Conservation (phyloP, 2,888 invertebrate species). For the Biston betularia region DNA sequence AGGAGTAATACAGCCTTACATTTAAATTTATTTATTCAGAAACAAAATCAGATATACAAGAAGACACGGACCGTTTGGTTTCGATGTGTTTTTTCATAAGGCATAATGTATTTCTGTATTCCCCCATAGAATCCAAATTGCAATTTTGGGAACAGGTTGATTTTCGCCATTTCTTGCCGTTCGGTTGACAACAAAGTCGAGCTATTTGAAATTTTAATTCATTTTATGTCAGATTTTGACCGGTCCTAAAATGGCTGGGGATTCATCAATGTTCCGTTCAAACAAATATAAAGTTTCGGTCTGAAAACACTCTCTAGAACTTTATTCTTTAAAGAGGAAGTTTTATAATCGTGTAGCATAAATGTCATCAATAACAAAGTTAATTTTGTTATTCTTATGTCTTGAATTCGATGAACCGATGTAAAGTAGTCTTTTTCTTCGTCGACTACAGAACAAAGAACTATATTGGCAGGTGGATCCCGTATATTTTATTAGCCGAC, state of each 20-base stretch:
- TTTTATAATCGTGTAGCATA: slow-evolving; percentile 21
- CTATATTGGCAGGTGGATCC: slow-evolving; percentile 80
- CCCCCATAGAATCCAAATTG: slow-evolving; percentile 61
- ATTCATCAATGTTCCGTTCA: slow-evolving; percentile 76
- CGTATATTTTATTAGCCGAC: slow-evolving; percentile 71
- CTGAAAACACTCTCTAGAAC: slow-evolving; percentile 7
- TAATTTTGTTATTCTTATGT: slow-evolving; percentile 53
- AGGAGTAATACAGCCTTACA: slow-evolving; percentile 17
- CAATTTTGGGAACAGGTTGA: slow-evolving; percentile 65
- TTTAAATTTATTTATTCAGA: slow-evolving; percentile 27
- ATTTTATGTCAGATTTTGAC: slow-evolving; percentile 73
- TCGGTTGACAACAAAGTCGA: slow-evolving; percentile 70
- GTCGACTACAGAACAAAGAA: slow-evolving; percentile 72
- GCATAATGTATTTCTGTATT: slow-evolving; percentile 52
- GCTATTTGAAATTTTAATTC: slow-evolving; percentile 82
- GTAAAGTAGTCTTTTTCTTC: slow-evolving; percentile 69
- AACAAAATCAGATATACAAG: slow-evolving; percentile 38
- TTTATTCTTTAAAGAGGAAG: slow-evolving; percentile 27
- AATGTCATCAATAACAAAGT: slow-evolving; percentile 19
- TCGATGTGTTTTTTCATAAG: slow-evolving; percentile 41
- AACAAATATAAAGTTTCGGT: slow-evolving; percentile 47
- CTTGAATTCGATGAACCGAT: slow-evolving; percentile 75
- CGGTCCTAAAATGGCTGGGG: slow-evolving; percentile 73
- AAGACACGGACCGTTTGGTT: slow-evolving; percentile 44
- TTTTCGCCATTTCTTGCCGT: slow-evolving; percentile 65